Evolutionary conservation across 2,797 vertebrate genomes (phyloP), one percentile per base, ranked within the genome.

Genomic region (Gymnothorax javanicus): DNA sequence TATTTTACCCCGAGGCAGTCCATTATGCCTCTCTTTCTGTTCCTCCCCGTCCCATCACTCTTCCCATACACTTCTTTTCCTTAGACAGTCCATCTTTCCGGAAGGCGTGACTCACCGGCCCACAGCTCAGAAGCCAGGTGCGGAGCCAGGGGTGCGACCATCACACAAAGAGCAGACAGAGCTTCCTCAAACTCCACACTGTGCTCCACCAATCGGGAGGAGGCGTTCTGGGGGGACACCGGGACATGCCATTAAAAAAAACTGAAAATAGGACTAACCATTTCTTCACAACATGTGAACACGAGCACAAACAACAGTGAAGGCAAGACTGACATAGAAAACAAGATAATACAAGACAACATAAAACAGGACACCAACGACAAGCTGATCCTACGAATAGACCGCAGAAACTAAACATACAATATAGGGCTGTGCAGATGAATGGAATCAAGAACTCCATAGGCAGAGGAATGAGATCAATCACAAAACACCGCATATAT

Each of bases 51-150:
- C 27, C 59, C 27, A 43, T 59, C 23, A 6, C 58, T 6, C 25
- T 67, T 50, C 1, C 20, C 54, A n/a, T 25, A n/a, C 33, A 13
- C 52, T 27, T 77, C 27, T 43, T 73, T n/a, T 25, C 52, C 58
- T 67, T 15, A 52, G 43, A n/a, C 77, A 64, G 62, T 17, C 59
- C 52, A 17, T 33, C 57, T 17, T 50, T 64, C 57, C 59, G 54
- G 67, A 2, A 27, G 77, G 77, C 20, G 15, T 12, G 15, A 89
- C 94, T 11, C 94, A 99, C 99, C 99, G 97, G 97, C 96, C 99
- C 98, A 99, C 89, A 99, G 96, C 93, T 99, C 99, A 6, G 98
- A 99, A 5, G 97, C 93, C 85, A 99, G 91, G 90, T 98, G 97
- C 0, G 98, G 98, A 83, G 97, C 97, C 97, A 99, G 95, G 1